Conservation (phyloP, 2,113 vertebrate species). For the Upupa epops region DNA sequence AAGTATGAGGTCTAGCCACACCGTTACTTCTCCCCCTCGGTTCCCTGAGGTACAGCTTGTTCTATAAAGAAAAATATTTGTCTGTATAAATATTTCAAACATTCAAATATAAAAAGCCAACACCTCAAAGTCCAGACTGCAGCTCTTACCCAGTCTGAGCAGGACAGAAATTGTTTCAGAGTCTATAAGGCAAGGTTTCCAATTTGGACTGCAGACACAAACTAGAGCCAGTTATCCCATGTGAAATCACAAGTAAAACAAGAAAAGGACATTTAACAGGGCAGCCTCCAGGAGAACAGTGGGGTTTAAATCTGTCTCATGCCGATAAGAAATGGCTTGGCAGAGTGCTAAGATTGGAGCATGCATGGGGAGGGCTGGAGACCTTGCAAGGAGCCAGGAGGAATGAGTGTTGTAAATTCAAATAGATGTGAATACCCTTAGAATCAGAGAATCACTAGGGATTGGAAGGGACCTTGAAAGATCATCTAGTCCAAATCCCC, state of each 20-base stretch:
- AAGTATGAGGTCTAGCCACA: not conserved
- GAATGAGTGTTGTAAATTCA: not conserved
- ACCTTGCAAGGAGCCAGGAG: not conserved
- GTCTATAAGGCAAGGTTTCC: not conserved
- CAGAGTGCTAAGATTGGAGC: not conserved
- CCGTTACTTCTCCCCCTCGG: not conserved
- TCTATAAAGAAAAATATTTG: not conserved
- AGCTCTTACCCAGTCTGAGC: not conserved
- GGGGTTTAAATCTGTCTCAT: not conserved
- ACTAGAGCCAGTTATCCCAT: not conserved
- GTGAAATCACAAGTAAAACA: not conserved
- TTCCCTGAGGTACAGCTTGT: not conserved
- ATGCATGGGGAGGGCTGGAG: not conserved
- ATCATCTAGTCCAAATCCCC: no score
- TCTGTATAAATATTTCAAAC: not conserved
- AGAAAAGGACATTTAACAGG: not conserved
- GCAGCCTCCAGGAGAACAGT: not conserved
- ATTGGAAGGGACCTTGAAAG: no score
- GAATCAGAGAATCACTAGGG: no score
- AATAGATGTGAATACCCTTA: no score
- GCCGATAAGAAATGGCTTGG: not conserved
- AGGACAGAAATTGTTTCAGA: not conserved
- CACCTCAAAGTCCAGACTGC: not conserved
- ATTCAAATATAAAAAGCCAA: not conserved
- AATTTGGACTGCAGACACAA: not conserved